A percentile compares a stretch with the other conserved stretches of the same genome.
phyloP scores from a whole-genome alignment of 2,113 vertebrate species.

The Leucopsar rothschildi region DNA sequence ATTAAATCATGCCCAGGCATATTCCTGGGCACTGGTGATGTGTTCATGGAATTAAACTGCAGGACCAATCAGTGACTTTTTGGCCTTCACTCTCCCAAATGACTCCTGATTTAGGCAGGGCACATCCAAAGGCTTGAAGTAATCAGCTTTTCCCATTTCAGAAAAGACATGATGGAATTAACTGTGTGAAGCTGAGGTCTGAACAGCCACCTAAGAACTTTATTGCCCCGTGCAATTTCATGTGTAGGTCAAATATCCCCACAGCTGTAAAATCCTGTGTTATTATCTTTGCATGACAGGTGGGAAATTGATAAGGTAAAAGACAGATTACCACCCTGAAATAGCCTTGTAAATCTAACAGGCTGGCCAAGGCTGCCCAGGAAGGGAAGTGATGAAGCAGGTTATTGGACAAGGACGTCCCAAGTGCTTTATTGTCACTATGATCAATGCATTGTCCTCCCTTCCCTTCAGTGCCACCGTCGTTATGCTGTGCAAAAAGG shows the following conservation, averaged over 20 bases:
- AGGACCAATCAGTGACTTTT: not conserved
- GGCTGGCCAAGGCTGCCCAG: not conserved
- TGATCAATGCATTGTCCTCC: not conserved
- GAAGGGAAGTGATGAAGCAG: not conserved
- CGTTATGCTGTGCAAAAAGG: not conserved
- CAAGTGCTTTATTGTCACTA: not conserved
- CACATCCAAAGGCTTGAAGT: not conserved
- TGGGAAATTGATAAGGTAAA: not conserved
- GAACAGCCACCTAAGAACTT: not conserved
- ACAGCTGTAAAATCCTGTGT: not conserved
- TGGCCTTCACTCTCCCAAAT: not conserved
- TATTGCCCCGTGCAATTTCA: not conserved
- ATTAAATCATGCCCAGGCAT: not conserved
- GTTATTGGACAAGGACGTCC: not conserved
- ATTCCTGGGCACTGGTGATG: not conserved
- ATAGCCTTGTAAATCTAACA: not conserved
- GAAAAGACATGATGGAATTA: not conserved
- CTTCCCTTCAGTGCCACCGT: not conserved
- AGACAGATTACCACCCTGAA: not conserved
- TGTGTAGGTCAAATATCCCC: not conserved
- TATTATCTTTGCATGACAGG: not conserved
- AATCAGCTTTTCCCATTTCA: not conserved
- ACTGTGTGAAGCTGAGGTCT: not conserved
- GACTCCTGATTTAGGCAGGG: not conserved
- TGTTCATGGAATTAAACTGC: not conserved